Evolutionary conservation across 2,888 invertebrate species (phyloP), one percentile per base, ranked within the genome.

Genomic region (Leptopilina drosophilae): DNA sequence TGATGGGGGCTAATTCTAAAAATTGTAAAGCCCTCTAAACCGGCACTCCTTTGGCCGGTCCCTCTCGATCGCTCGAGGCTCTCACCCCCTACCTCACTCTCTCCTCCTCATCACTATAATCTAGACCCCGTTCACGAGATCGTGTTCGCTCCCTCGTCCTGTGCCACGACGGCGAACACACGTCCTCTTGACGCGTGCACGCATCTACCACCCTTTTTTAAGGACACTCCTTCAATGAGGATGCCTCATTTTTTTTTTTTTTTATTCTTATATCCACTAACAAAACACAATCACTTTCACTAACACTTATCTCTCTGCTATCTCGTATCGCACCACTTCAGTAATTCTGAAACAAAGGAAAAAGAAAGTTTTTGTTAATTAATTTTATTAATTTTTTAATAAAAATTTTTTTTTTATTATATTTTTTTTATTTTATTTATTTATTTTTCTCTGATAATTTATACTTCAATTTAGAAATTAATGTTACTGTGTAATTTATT

Each of bases 151-250:
- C 73, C 73, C 73, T 73, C 73, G 73, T 73, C 56, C 53, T 73
- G 73, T 53, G 56, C 73, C 56, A 73, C 56, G 56, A 73, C 73
- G 33, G 56, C 73, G 53, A 69, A 69, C 69, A 69, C 69, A 73
- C 73, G 73, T 73, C 73, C 56, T 73, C 73, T 73, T 73, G 73
- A 73, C 73, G 73, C 73, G 73, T 73, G 73, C 73, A 73, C 73
- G 73, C 73, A 73, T 73, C 73, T 73, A 73, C 73, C 73, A 73
- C 73, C 73, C 73, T 53, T 53, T 49, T 49, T 20, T 14, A 73
- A 53, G 26, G n/a, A 73, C 73, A 53, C 73, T 26, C 53, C 26
- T 53, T 73, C 73, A 73, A 73, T 73, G 73, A 73, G 73, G 73
- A 73, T 73, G 56, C 73, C 73, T 56, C 73, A 73, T 73, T 20